Conservation (phyloP, 2,888 invertebrate genomes). For the Nemapogon koenigi region DNA sequence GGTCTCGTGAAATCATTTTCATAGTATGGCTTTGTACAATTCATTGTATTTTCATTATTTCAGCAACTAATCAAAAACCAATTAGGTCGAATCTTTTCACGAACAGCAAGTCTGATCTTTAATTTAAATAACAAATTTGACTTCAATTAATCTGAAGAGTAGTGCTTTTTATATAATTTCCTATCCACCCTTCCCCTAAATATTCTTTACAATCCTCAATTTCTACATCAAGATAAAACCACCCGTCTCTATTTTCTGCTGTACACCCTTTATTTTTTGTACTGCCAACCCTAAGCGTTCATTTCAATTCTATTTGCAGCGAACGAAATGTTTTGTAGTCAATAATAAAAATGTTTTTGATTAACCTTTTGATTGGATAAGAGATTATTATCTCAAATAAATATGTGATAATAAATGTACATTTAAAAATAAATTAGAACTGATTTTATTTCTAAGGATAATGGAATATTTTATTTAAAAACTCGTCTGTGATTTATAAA, state of each 20-base stretch:
- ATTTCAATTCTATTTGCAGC: slow-evolving; percentile 54
- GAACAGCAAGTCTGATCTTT: no score
- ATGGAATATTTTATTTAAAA: no score
- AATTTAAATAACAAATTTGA: slow-evolving; percentile 61
- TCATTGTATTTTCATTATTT: no score
- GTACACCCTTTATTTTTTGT: slow-evolving; percentile 34
- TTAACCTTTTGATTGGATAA: slow-evolving; percentile 33
- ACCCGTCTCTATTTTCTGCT: slow-evolving; percentile 48
- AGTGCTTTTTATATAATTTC: slow-evolving; percentile 50
- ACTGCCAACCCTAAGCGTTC: slow-evolving; percentile 37
- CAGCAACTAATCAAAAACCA: no score
- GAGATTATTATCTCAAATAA: no score
- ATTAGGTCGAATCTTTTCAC: no score
- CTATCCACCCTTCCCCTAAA: slow-evolving; percentile 53
- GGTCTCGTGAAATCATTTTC: no score
- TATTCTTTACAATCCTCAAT: slow-evolving; percentile 53
- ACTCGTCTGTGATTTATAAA: no score
- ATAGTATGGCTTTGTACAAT: no score
- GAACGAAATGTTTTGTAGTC: slow-evolving; percentile 48
- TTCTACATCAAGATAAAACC: slow-evolving; percentile 58
- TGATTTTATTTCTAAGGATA: no score
- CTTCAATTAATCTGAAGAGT: slow-evolving; percentile 62
- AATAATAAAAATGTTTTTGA: slow-evolving; percentile 37
- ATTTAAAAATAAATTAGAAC: no score
- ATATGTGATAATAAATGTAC: no score